A percentile compares a stretch with the other conserved stretches of the same genome.
phyloP scores from a whole-genome alignment of 2,797 vertebrate genomes.

The Botia almorhae region DNA sequence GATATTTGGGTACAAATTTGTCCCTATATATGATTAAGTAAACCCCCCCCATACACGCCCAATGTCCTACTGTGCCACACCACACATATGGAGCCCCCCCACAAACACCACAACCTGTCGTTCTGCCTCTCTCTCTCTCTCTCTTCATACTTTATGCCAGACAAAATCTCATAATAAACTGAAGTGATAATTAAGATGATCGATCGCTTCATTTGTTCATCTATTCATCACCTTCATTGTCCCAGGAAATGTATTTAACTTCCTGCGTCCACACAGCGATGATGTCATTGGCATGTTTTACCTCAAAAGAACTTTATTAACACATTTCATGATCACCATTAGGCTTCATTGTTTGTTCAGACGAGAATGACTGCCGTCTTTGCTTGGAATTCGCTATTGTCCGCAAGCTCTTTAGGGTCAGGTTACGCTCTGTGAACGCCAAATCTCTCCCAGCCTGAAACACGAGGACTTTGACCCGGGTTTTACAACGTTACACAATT shows the following conservation, averaged over 20 bases:
- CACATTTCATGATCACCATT: neutral
- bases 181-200: constrained; percentile 21
- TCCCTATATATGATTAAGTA: no score
- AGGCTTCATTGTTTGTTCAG: constrained; percentile 24
- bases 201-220: constrained; percentile 34
- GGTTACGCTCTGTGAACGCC: constrained; percentile 36
- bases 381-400: constrained; percentile 15
- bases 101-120: constrained; percentile 22
- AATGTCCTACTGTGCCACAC: constrained; percentile 17
- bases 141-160: neutral
- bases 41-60: no score
- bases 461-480: constrained; percentile 44
- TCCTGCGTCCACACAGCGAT: neutral
- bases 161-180: constrained; percentile 26
- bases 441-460: constrained; percentile 42
- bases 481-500: constrained; percentile 42
- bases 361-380: neutral
- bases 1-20: no score
- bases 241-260: constrained; percentile 26
- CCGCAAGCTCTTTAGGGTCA: neutral
- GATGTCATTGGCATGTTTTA: neutral
- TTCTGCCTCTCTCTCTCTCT: constrained; percentile 19
- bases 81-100: constrained; percentile 24
- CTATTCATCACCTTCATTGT: constrained; percentile 16
- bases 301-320: constrained; percentile 6